phyloP scores from a whole-genome alignment of 1,140 invertebrate species.

The Pemphigus obesinymphae region DNA sequence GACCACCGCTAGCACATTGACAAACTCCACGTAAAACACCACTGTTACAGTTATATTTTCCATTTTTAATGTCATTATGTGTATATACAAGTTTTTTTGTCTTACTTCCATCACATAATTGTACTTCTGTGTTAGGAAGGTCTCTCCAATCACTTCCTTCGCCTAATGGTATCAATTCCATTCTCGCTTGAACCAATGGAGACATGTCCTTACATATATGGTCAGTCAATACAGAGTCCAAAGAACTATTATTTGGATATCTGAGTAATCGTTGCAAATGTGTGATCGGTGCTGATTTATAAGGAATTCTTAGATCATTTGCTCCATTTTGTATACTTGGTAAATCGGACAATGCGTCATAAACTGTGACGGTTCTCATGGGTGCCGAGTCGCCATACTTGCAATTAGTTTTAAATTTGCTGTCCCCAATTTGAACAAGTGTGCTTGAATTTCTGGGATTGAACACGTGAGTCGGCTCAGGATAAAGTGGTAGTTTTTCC shows the following conservation, averaged over 20 bases:
- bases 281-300: slow-evolving; percentile 65
- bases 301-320: slow-evolving; percentile 65
- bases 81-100: slow-evolving; percentile 66
- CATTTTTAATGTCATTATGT: slow-evolving; percentile 67
- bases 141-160: slow-evolving; percentile 83
- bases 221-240: slow-evolving; percentile 52
- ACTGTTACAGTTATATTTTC: slow-evolving; percentile 54
- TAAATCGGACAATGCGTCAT: slow-evolving; percentile 78
- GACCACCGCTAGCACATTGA: slow-evolving; percentile 61
- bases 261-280: slow-evolving; percentile 70
- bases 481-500: slow-evolving; percentile 70
- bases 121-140: slow-evolving; percentile 71
- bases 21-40: slow-evolving; percentile 73
- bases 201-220: slow-evolving; percentile 85
- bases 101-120: slow-evolving; percentile 64
- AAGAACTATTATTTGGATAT: not conserved
- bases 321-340: slow-evolving; percentile 72
- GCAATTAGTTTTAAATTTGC: slow-evolving; percentile 55
- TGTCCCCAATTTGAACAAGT: slow-evolving; percentile 68
- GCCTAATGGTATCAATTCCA: slow-evolving; percentile 67
- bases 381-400: slow-evolving; percentile 62
- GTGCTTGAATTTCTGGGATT: slow-evolving; percentile 65
- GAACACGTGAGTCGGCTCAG: slow-evolving; percentile 77
- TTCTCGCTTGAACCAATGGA: slow-evolving; percentile 70
- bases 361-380: slow-evolving; percentile 67